phyloP scores from a whole-genome alignment of 2,797 vertebrate genomes.

The Sarcophilus harrisii region DNA sequence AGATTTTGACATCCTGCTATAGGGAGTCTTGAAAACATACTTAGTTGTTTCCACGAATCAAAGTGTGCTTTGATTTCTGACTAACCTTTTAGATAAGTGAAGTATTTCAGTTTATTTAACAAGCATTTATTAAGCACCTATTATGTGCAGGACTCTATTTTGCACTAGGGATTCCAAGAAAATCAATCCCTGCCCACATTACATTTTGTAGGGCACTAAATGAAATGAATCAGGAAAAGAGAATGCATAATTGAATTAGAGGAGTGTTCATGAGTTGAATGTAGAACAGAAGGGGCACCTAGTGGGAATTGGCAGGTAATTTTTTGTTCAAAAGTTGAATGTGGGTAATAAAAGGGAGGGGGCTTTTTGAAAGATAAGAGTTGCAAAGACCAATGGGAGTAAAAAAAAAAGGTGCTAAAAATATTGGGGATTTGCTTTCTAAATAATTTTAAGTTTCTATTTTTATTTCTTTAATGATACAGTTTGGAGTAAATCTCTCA shows the following conservation, averaged over 20 bases:
- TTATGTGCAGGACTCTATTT: not conserved
- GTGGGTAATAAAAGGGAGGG: not conserved
- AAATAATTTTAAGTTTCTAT: not conserved
- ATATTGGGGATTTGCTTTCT: not conserved
- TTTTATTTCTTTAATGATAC: not conserved
- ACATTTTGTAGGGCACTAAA: not conserved
- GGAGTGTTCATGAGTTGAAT: not conserved
- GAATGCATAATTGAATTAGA: not conserved
- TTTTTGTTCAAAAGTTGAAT: not conserved
- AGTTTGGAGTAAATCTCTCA: not conserved
- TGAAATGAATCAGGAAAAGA: not conserved
- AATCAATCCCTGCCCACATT: not conserved
- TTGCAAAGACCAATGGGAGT: not conserved
- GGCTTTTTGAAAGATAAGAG: conserved; percentile 15
- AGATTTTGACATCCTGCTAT: not conserved
- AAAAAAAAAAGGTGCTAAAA: not conserved
- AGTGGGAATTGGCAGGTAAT: not conserved
- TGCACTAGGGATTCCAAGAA: not conserved
- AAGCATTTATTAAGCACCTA: not conserved
- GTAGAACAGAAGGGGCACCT: not conserved
- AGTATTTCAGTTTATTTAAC: not conserved
- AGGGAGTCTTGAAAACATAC: not conserved
- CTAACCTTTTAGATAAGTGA: not conserved
- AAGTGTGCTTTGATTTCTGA: not conserved
- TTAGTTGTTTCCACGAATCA: not conserved